Base-by-base conservation (phyloP, 2,113 vertebrate genomes). In the Glaucomys volans region DNA sequence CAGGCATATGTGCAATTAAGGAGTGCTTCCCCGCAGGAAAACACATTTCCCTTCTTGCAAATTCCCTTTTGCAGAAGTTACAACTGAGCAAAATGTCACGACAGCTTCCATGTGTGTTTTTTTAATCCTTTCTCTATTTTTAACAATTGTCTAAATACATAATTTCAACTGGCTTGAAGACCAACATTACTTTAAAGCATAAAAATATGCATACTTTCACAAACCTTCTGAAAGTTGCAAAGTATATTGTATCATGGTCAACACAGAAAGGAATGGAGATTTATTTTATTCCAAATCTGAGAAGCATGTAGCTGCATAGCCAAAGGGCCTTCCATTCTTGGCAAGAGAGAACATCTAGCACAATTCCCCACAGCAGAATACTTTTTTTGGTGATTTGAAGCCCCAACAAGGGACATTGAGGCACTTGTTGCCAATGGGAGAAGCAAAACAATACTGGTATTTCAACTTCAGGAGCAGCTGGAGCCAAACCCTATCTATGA, bases 1-100 rank as follows among this genome's bases (percentile, higher is more conserved):
- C 96, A 96, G 76, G 96, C 97, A 57, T 96, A 94, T 96, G 88
- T 98, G 96, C 96, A 95, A 96, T 98, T 98, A 98, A 97, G 69
- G 92, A 98, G 83, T 44, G 18, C 97, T 98, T 98, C 95, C 89
- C 76, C 95, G 92, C 93, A 97, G 95, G 96, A 97, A 95, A 91
- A 92, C 92, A 89, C 98, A 92, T 97, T 97, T 82, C 64, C 44
- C 92, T 97, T 98, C 91, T 82, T 98, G 97, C 97, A 98, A 92
- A 96, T 71, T 20, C 10, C 50, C 89, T 89, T 95, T 95, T 91
- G 40, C 92, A 96, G 69, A 96, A 97, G 76, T 95, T 96, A 87
- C 72, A 97, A 95, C 95, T 96, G 84, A 98, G 81, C 75, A 95
- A 97, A 97, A 92, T 94, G 66, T 95, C 59, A 69, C 3, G 16